Evolutionary conservation across 2,113 vertebrate genomes (phyloP).

Genomic region (Orientallactaga bullata): DNA sequence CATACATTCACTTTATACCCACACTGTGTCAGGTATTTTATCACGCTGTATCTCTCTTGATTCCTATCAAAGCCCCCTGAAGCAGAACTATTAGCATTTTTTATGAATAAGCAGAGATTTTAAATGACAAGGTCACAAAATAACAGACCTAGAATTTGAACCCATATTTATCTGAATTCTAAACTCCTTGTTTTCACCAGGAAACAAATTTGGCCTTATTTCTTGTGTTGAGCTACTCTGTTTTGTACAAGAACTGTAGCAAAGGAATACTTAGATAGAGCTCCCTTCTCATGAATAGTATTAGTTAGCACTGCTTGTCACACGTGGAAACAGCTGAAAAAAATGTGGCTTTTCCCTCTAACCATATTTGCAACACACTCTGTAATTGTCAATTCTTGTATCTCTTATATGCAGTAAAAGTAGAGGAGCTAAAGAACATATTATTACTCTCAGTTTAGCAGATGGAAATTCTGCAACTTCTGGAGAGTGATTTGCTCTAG

Average conservation of each 20-base stretch:
- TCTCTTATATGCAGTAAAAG: neutral
- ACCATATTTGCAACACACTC: neutral
- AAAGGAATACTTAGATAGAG: neutral
- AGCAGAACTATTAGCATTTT: slow-evolving; percentile 26
- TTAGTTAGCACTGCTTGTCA: neutral
- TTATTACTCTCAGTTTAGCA: neutral
- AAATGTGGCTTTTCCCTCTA: neutral
- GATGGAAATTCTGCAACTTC: neutral
- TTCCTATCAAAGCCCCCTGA: neutral
- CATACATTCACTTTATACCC: neutral
- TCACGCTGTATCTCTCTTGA: neutral
- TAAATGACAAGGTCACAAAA: slow-evolving; percentile 11
- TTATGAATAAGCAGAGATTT: slow-evolving; percentile 1
- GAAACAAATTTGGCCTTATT: neutral
- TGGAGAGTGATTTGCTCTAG: neutral
- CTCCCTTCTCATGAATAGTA: neutral
- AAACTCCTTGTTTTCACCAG: neutral
- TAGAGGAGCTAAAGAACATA: neutral
- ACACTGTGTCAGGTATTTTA: neutral
- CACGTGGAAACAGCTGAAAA: neutral
- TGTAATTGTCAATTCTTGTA: neutral
- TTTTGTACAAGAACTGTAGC: neutral
- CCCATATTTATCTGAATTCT: neutral
- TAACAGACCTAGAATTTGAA: slow-evolving; percentile 2
- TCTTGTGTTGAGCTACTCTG: neutral